Conservation (phyloP, 2,113 vertebrate species). For the Microcebus griseorufus region DNA sequence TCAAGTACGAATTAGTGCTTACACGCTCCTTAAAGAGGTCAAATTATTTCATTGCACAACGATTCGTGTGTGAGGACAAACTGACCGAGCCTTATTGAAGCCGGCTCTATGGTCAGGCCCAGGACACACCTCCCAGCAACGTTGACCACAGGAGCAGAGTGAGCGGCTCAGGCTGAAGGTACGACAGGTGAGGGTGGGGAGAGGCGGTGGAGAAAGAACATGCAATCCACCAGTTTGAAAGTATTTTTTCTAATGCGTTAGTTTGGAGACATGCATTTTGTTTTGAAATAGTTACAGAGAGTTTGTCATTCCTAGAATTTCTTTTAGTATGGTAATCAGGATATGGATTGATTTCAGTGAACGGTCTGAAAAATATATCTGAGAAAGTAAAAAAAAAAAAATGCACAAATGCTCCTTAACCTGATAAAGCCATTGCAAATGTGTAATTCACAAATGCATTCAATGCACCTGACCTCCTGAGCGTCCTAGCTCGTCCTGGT, state of each 20-base stretch:
- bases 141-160: not conserved
- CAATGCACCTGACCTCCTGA: not conserved
- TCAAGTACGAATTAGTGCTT: not conserved
- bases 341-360: not conserved
- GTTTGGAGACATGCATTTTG: not conserved
- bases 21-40: not conserved
- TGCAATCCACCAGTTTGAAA: not conserved
- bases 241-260: not conserved
- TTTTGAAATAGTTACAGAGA: not conserved
- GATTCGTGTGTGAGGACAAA: not conserved
- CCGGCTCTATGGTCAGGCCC: not conserved
- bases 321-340: not conserved
- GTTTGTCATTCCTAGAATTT: not conserved
- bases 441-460: not conserved
- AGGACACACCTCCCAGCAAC: not conserved
- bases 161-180: not conserved
- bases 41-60: not conserved
- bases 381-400: not conserved
- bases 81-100: not conserved
- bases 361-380: not conserved
- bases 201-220: not conserved
- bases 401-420: not conserved
- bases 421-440: not conserved
- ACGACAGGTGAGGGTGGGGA: not conserved
- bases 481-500: not conserved